Evolutionary conservation across 2,113 vertebrate genomes (phyloP).

Genomic region (Azemiops feae): DNA sequence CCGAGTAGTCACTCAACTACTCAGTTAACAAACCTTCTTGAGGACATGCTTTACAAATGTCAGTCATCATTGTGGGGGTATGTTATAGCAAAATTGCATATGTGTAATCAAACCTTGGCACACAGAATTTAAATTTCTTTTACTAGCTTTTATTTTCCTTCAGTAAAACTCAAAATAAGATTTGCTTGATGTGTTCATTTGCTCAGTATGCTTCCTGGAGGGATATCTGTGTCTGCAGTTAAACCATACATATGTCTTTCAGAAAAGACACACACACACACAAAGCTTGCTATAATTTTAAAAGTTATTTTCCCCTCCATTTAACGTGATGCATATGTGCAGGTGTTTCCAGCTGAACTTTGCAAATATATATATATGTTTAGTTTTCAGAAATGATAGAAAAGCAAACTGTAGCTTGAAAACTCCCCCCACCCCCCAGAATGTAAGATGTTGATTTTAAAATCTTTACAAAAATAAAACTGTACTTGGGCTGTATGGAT

Average conservation of each 20-base stretch:
- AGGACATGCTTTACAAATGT: neutral
- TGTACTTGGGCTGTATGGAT: neutral
- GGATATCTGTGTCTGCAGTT: too few relatives aligned
- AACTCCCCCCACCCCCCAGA: neutral
- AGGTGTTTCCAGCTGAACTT: too few relatives aligned
- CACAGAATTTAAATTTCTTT: neutral
- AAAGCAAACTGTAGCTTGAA: neutral
- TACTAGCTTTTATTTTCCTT: neutral
- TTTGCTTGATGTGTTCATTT: too few relatives aligned
- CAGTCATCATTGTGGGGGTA: neutral
- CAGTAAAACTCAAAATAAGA: neutral
- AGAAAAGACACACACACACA: too few relatives aligned
- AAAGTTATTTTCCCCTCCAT: too few relatives aligned
- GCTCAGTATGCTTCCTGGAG: neutral
- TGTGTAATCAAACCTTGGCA: neutral
- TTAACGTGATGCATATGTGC: too few relatives aligned
- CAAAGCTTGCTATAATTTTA: too few relatives aligned
- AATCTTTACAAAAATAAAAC: neutral
- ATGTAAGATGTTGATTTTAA: neutral
- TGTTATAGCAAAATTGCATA: neutral
- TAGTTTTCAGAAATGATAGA: neutral
- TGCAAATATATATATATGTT: neutral
- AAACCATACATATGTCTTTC: too few relatives aligned
- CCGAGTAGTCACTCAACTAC: neutral
- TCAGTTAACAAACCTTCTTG: neutral